Conservation (phyloP, 2,113 vertebrate species). For the Zapus hudsonius region DNA sequence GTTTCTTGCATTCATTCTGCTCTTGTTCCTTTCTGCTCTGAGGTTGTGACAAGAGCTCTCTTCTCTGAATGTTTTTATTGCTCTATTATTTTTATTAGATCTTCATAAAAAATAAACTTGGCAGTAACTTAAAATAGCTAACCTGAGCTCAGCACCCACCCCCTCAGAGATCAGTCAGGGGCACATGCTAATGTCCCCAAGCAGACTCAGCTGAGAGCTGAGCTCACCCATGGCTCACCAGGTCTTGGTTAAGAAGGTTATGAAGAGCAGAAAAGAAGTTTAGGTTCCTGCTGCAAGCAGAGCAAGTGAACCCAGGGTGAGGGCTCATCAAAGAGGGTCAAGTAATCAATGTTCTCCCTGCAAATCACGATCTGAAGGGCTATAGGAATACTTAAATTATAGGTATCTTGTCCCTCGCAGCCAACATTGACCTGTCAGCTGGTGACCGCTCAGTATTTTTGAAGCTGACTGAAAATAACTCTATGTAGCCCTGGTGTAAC, state of each 20-base stretch:
- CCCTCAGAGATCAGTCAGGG: not conserved
- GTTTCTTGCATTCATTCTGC: not conserved
- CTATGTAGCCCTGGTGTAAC: not conserved
- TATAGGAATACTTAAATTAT: not conserved
- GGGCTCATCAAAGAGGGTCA: not conserved
- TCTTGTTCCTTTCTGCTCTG: not conserved
- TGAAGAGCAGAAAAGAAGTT: not conserved
- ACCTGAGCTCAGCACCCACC: not conserved
- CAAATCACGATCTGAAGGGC: not conserved
- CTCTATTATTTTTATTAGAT: not conserved
- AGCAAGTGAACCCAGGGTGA: not conserved
- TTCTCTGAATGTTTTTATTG: not conserved
- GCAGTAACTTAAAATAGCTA: not conserved
- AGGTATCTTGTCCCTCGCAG: not conserved
- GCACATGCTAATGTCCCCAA: not conserved
- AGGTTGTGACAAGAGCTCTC: not conserved
- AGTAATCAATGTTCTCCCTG: slow-evolving; percentile 9
- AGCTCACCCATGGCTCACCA: not conserved
- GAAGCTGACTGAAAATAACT: not conserved
- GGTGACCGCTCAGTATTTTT: not conserved
- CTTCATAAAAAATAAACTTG: not conserved
- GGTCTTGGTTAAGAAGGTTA: slow-evolving; percentile 28
- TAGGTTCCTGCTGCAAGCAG: not conserved
- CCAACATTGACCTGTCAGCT: not conserved
- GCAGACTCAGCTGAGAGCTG: not conserved